These are phyloP conservation scores for Steromphala cineraria DNA, from an alignment of 2,888 invertebrate genomes.

Conservation along the genomic window DNA sequence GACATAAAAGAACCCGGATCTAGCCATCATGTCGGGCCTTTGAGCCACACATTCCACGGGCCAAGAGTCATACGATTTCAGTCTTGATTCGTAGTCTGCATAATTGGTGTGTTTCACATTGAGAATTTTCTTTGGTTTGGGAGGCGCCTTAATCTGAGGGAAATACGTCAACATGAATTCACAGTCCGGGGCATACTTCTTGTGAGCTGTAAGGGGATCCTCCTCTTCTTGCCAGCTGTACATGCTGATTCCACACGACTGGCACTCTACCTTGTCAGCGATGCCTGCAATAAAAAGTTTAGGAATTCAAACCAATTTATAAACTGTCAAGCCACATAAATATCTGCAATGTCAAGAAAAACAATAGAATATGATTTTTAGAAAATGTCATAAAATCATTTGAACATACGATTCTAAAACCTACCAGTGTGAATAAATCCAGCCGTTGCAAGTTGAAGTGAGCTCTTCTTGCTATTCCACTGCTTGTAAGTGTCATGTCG, in stretches of 20 bases:
- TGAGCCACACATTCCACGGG: neutral
- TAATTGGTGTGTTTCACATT: neutral
- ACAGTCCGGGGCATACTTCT: neutral
- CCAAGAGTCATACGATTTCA: neutral
- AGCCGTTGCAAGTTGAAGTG: neutral
- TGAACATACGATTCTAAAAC: no score
- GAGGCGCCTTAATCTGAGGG: neutral
- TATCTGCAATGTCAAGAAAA: no score
- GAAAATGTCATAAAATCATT: no score
- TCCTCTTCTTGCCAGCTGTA: slow-evolving; percentile 7
- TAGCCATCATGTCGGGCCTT: neutral
- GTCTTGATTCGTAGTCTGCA: neutral
- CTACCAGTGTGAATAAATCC: neutral
- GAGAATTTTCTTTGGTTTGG: neutral
- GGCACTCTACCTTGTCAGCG: neutral
- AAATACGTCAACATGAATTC: neutral
- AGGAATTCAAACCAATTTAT: neutral
- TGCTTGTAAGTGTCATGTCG: neutral
- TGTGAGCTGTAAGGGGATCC: neutral
- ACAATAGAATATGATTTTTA: no score
- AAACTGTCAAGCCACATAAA: neutral
- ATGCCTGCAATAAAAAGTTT: neutral
- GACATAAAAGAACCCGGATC: neutral
- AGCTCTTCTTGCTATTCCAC: neutral
- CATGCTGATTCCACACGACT: neutral